Evolutionary conservation across 1,140 invertebrate species (phyloP).

Genomic region (Cyrtorhinus lividipennis): DNA sequence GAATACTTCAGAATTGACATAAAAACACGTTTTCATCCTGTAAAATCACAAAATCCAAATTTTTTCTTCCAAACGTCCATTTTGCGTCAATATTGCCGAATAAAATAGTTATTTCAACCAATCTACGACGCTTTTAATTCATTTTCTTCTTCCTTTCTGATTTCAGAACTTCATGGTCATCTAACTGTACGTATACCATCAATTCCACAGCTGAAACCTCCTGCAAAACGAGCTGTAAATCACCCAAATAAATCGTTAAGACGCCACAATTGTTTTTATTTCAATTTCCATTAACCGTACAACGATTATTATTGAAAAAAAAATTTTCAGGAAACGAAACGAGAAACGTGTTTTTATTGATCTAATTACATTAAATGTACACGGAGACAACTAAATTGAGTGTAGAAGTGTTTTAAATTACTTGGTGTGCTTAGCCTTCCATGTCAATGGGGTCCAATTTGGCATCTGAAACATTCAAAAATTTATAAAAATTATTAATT

Average conservation of each 20-base stretch:
- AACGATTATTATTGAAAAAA: too few species aligned
- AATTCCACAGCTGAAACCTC: background rate
- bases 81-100: background rate
- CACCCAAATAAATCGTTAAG: background rate
- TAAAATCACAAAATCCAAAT: background rate
- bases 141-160: background rate
- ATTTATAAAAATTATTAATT: background rate
- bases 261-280: too few species aligned
- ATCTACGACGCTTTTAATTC: background rate
- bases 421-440: background rate
- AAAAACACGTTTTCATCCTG: background rate
- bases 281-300: too few species aligned
- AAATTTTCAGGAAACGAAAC: too few species aligned
- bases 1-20: too few species aligned
- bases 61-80: background rate
- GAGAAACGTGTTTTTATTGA: too few species aligned
- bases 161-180: background rate
- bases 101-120: background rate
- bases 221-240: background rate
- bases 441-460: conserved; percentile 10
- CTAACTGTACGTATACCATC: background rate
- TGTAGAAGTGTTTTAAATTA: too few species aligned
- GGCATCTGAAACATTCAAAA: conserved; percentile 10
- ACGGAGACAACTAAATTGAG: too few species aligned
- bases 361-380: too few species aligned